Evolutionary conservation across 1,140 invertebrate genomes (phyloP).

Genomic region (Marisa cornuarietis): DNA sequence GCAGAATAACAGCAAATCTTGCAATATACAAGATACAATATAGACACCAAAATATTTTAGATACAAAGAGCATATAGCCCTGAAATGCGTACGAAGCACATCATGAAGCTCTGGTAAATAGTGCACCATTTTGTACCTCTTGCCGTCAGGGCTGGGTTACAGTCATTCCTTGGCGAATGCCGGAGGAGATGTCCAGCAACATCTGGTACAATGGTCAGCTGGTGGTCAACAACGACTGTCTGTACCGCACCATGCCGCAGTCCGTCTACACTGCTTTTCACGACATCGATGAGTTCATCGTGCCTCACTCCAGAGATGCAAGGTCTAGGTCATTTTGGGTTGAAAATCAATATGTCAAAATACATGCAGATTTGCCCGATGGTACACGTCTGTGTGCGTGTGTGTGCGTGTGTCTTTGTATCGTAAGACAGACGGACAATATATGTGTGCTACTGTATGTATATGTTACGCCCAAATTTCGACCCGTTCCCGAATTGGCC

Average conservation of each 20-base stretch:
- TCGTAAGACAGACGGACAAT: too few relatives aligned
- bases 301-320: conserved; percentile 49
- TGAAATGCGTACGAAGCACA: neutral
- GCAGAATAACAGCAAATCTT: too few relatives aligned
- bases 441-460: too few relatives aligned
- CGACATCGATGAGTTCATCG: conserved; percentile 64
- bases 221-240: conserved; percentile 62
- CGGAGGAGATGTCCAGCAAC: conserved; percentile 31
- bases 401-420: too few relatives aligned
- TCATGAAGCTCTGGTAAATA: conserved; percentile 1
- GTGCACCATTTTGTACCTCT: conserved; percentile 8
- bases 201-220: conserved; percentile 65
- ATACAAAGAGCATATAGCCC: too few relatives aligned
- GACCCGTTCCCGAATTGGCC: too few relatives aligned
- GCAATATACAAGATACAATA: too few relatives aligned
- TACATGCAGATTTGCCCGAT: too few relatives aligned
- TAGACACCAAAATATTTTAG: too few relatives aligned
- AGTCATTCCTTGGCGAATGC: conserved; percentile 54
- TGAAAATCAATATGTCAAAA: too few relatives aligned
- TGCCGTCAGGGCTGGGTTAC: conserved; percentile 37
- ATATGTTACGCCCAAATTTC: too few relatives aligned
- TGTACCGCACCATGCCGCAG: conserved; percentile 58
- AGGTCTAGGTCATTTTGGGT: conserved; percentile 15
- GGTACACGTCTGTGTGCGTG: too few relatives aligned
- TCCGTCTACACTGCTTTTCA: conserved; percentile 55